Evolutionary conservation across 2,113 vertebrate species (phyloP).

Genomic region (Lepus timidus): DNA sequence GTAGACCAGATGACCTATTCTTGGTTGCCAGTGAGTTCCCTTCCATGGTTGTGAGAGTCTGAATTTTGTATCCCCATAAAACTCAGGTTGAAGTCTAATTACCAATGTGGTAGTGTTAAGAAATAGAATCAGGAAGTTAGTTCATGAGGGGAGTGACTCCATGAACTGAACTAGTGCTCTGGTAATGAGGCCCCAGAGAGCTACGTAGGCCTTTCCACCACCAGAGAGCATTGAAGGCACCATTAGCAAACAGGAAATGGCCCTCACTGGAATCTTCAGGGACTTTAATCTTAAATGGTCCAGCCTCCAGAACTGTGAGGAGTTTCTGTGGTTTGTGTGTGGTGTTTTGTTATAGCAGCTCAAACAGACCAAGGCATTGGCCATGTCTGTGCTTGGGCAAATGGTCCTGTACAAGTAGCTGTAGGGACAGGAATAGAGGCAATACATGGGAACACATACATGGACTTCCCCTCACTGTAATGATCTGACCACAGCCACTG

Average conservation of each 20-base stretch:
- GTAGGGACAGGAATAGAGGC: neutral
- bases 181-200: neutral
- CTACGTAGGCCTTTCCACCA: neutral
- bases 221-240: neutral
- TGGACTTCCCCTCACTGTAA: neutral
- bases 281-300: neutral
- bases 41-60: neutral
- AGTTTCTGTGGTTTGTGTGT: neutral
- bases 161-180: neutral
- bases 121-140: neutral
- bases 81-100: neutral
- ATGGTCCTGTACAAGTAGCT: neutral
- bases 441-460: neutral
- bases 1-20: too few relatives aligned
- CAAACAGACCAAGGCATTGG: neutral
- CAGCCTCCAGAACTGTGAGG: neutral
- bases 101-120: neutral
- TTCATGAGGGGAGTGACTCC: neutral
- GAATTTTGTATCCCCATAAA: neutral
- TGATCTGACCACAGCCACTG: neutral
- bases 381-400: neutral
- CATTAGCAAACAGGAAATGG: neutral
- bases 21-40: neutral
- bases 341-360: neutral
- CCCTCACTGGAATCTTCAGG: neutral